Conservation (phyloP, 2,113 vertebrate genomes). For the Agapornis roseicollis region DNA sequence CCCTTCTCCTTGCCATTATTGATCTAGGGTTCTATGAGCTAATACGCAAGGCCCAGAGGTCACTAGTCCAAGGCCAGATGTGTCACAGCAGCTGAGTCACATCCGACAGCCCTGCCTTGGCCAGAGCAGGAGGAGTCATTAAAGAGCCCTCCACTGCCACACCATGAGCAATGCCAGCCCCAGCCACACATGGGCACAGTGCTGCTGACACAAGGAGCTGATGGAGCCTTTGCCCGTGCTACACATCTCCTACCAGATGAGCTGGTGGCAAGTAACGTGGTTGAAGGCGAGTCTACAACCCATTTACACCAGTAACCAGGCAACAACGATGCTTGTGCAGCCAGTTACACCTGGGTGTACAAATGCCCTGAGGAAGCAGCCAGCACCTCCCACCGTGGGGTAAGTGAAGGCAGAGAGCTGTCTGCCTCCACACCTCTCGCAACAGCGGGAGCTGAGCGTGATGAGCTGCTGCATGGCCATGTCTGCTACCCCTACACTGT, state of each 20-base stretch:
- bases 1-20: neutral
- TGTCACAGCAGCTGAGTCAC: neutral
- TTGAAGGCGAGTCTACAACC: neutral
- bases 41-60: neutral
- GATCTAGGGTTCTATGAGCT: neutral
- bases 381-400: neutral
- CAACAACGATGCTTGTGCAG: neutral
- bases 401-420: neutral
- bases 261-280: neutral
- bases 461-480: neutral
- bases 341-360: neutral
- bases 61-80: neutral
- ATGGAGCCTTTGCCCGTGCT: rapidly evolving
- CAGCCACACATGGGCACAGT: rapidly evolving
- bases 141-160: neutral
- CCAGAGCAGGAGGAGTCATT: neutral
- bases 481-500: too few relatives aligned
- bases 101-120: neutral
- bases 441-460: neutral
- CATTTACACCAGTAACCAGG: neutral
- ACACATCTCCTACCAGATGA: neutral
- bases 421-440: neutral
- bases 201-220: neutral
- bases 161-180: rapidly evolving
- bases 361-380: neutral